Base-by-base conservation (phyloP, 2,797 vertebrate genomes). In the Microhierax caerulescens region DNA sequence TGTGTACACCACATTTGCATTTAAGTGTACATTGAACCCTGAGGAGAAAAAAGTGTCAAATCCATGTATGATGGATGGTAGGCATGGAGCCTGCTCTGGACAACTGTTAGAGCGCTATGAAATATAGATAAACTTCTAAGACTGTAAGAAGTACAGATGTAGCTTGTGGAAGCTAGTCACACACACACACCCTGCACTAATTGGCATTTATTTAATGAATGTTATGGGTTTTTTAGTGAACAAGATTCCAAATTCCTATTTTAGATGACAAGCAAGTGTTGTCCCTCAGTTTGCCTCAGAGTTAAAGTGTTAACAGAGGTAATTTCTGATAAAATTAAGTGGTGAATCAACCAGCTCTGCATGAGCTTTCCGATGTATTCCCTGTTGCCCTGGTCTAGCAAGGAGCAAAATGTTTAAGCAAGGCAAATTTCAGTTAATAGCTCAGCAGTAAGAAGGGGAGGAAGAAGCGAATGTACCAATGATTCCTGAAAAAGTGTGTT, bases 401-500 rank as follows among this genome's bases (percentile, higher is more conserved):
- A 50, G 54, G 27, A 85, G 37, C 47, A 87, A 85, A 90, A 92
- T 2, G 0, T 91, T 89, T 95, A 79, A 85, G 37, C 36, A 64
- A 95, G 85, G 96, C 45, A 89, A 86, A 93, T 93, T 89, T 89
- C 76, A 72, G 78, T 80, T 93, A 97, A 87, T 92, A 94, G 78
- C 57, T 84, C 64, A 89, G 32, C 70, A 91, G 28, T 88, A 76
- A 47, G 43, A 94, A 76, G 32, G 6, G 30, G 39, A 86, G 54
- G 28, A 84, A 79, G 70, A 87, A 76, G 32, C 87, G 37, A 89
- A 77, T 70, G 45, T 82, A 91, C 43, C 60, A 85, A 2, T 60
- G 63, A 74, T 74, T 94, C 39, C 77, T 89, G 70, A 95, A 95
- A 90, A 51, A 87, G 43, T 56, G 14, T 82, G 30, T 85, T 95